Evolutionary conservation across 2,797 vertebrate species (phyloP).

Genomic region (Hafferia zeledoni): DNA sequence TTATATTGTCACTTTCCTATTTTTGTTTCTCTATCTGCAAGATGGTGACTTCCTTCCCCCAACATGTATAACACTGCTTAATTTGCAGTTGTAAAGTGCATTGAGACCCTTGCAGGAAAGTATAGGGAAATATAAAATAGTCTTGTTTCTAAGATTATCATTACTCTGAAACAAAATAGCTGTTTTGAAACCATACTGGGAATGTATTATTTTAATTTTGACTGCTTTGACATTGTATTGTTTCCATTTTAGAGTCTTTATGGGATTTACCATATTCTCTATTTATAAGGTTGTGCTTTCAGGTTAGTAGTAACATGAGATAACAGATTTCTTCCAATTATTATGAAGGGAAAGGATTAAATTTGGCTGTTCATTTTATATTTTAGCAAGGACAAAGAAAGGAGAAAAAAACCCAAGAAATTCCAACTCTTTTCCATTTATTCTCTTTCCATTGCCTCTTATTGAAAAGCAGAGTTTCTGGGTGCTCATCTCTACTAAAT

Average conservation of each 20-base stretch:
- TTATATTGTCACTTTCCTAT: neutral
- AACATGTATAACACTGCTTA: neutral
- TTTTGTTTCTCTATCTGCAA: neutral
- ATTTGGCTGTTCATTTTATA: neutral
- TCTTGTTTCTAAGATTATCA: constrained; percentile 24
- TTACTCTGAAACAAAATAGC: constrained; percentile 8
- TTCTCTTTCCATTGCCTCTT: neutral
- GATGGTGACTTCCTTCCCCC: neutral
- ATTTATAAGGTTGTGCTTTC: neutral
- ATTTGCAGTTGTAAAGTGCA: neutral
- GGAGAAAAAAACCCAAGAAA: neutral
- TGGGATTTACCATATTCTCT: neutral
- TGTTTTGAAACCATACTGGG: neutral
- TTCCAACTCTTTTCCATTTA: neutral
- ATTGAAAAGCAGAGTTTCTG: neutral
- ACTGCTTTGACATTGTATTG: neutral
- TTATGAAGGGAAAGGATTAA: neutral
- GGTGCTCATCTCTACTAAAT: neutral
- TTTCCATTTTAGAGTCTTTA: constrained; percentile 29
- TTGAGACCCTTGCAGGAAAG: neutral
- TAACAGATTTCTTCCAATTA: neutral
- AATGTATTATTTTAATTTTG: constrained; percentile 22
- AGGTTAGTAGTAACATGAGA: neutral
- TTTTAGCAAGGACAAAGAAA: neutral
- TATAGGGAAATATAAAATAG: neutral